Base-by-base conservation (phyloP, 2,113 vertebrate species). In the Balaeniceps rex region DNA sequence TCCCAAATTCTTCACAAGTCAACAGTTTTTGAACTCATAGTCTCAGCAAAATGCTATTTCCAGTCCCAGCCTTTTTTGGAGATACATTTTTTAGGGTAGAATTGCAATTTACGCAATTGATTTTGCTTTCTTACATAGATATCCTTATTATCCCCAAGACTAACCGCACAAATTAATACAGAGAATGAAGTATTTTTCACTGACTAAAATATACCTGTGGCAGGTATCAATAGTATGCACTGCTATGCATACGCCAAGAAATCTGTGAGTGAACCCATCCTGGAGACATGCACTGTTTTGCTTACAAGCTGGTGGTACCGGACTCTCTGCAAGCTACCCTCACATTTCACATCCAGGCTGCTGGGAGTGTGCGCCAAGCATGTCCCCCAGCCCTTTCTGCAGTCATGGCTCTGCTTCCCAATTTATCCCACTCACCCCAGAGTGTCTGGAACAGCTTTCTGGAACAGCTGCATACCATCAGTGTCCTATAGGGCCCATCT, bases 331-430 rank as follows among this genome's bases (percentile, higher is more conserved):
- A 0, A 91, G 25, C 24, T 47, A 57, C 18, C 17, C 49, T 47
- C 28, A 11, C 2, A 2, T 18, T 46, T n/a, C 80, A 21, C 51
- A 54, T 36, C 23, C 28, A 40, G 19, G 10, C 19, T 72, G 12
- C 63, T 9, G 15, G 8, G 13, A 19, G 2, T 3, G 5, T 2
- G 0, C 7, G 2, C 2, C 16, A 34, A 4, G 4, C 14, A 38
- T 2, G 0, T 12, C 36, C 31, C 28, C 22, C 3, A 11, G 26
- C 18, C 49, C 36, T 74, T 23, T 16, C 57, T 46, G 13, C 44
- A 49, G 34, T 21, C 24, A 17, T 3, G 9, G 25, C 23, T 36
- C 36, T 2, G 3, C 54, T 83, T 79, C 54, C 68, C 51, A 38
- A 38, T 71, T 65, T 51, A 51, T 95, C 42, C 44, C 44, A 13